A percentile compares a stretch with the other conserved stretches of the same genome.
Evolutionary conservation across 2,797 vertebrate species (phyloP).

Genomic region (Toxotes lorentzi): DNA sequence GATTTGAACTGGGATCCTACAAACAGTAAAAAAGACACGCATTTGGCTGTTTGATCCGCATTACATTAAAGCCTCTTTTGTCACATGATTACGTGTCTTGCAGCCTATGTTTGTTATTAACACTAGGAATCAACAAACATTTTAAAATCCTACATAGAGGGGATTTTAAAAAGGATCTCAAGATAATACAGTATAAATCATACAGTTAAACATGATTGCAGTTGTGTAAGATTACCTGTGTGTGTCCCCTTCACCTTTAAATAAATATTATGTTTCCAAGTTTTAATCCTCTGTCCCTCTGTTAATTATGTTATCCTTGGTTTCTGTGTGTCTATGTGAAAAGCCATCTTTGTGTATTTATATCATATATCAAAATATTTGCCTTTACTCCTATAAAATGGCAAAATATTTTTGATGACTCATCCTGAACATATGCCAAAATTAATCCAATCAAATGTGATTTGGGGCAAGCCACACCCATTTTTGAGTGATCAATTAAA

Average conservation of each 20-base stretch:
- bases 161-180: not conserved
- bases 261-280: not conserved
- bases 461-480: not conserved
- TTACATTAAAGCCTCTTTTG: not conserved
- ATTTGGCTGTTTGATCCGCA: not conserved
- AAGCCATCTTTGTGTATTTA: not conserved
- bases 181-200: too few species aligned
- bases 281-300: not conserved
- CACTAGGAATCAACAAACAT: not conserved
- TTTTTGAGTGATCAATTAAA: not conserved
- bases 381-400: not conserved
- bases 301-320: not conserved
- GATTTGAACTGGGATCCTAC: slow-evolving; percentile 88
- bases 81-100: not conserved
- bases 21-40: slow-evolving; percentile 10
- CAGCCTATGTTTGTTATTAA: not conserved
- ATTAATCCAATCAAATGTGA: too few species aligned
- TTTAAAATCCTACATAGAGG: not conserved
- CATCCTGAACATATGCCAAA: too few species aligned
- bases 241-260: not conserved
- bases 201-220: too few species aligned
- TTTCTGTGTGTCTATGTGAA: not conserved
- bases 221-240: not conserved
- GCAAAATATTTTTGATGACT: too few species aligned
- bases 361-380: not conserved